Conservation (phyloP, 2,797 vertebrate species). For the Meda fulgida region DNA sequence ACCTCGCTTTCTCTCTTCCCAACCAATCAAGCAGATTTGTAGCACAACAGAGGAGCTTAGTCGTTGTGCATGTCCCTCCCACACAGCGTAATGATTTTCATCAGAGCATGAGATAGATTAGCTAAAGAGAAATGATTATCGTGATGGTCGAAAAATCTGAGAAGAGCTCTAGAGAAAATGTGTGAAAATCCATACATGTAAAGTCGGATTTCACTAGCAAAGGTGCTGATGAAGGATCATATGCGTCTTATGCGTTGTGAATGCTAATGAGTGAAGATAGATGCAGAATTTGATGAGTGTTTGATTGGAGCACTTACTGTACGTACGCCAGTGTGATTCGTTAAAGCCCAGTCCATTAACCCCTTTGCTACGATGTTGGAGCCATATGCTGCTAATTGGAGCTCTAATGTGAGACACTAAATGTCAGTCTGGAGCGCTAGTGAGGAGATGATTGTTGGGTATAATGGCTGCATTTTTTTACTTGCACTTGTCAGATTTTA, state of each 20-base stretch:
- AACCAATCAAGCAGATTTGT: constrained; percentile 26
- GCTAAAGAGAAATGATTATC: constrained; percentile 65
- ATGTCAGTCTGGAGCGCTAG: constrained; percentile 41
- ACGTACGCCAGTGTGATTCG: not conserved
- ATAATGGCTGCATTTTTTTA: not conserved
- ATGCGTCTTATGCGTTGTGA: not conserved
- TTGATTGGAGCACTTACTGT: constrained; percentile 37
- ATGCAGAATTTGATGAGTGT: constrained; percentile 4
- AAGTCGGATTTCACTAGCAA: not conserved
- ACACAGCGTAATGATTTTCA: constrained; percentile 62
- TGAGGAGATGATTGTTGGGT: constrained; percentile 38
- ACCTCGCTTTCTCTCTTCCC: constrained; percentile 11
- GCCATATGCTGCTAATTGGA: constrained; percentile 38
- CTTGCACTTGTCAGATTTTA: constrained; percentile 20
- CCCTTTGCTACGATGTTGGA: constrained; percentile 27
- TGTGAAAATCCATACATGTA: constrained; percentile 12
- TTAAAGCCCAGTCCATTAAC: constrained; percentile 37
- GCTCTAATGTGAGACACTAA: constrained; percentile 39
- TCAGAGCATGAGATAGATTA: constrained; percentile 69
- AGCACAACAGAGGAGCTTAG: constrained; percentile 50
- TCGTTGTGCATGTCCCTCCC: constrained; percentile 70
- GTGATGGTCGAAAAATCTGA: constrained; percentile 46
- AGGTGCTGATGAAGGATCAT: constrained; percentile 4
- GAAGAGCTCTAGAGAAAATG: constrained; percentile 10
- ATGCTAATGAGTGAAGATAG: constrained; percentile 3